Base-by-base conservation (phyloP, 2,888 invertebrate genomes). In the Apomyelois bistriatella region DNA sequence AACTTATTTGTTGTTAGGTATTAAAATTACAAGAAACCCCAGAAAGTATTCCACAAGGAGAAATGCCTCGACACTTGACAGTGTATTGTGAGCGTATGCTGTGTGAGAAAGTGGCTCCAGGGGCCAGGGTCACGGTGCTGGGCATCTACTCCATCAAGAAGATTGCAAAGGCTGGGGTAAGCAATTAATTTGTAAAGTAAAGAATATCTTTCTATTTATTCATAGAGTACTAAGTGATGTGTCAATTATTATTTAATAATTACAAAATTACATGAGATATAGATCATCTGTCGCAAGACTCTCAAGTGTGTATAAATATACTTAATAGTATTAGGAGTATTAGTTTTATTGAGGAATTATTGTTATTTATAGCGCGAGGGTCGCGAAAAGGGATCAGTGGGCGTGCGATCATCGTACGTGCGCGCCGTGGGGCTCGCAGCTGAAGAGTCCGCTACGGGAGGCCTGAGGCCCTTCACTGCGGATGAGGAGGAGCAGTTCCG, bases 101-200 rank as follows among this genome's bases (percentile, higher is more conserved):
- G 53, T 98, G 99, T 76, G 99, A 99, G 79, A 93, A 94, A 62
- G 96, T 98, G 12, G 98, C 99, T 0, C 99, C 99, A 7, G 99
- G 99, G 0, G 99, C 99, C 69, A 92, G 98, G 53, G 97, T 99
- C 13, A 93, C 95, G 1, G 94, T 99, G 58, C 93, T 98, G 58
- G 99, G 99, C 3, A 96, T 99, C 59, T 99, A 96, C 82, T 98
- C 98, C 1, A 99, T 99, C 69, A 98, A 97, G 76, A 99, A 98
- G 85, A 92, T 94, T 32, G 91, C 93, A 1, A 94, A 92, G 70
- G 80, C 92, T 32, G 91, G 93, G 72, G 94, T 93, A 78, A 80
- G 83, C 60, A 16, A 42, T n/a, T 22, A 22, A 22, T 22, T 2
- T 3, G 22, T 3, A 22, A 22, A n/a, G n/a, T n/a, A n/a, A n/a